Evolutionary conservation across 2,113 vertebrate species (phyloP).

Genomic region (Paramormyrops kingsleyae): DNA sequence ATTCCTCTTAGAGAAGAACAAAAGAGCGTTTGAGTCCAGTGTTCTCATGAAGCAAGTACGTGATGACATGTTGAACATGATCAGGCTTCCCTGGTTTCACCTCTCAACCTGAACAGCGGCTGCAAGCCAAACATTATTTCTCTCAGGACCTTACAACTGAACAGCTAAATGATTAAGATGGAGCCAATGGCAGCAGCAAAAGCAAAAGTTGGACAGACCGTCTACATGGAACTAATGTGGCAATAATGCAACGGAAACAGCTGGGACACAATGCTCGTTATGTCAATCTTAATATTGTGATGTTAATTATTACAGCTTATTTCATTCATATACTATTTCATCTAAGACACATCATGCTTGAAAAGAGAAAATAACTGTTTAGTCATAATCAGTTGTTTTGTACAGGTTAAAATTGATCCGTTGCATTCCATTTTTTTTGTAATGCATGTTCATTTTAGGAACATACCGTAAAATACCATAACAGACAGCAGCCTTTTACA

Average conservation of each 20-base stretch:
- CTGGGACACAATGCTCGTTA: neutral
- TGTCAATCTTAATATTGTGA: neutral
- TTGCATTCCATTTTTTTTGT: neutral
- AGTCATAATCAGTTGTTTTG: neutral
- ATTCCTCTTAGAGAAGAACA: constrained; percentile 22
- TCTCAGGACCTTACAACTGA: constrained; percentile 9
- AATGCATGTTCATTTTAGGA: neutral
- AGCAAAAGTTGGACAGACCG: neutral
- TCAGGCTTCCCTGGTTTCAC: constrained; percentile 49
- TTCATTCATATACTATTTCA: neutral
- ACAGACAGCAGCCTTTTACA: neutral
- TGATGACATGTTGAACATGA: constrained; percentile 42
- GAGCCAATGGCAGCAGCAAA: neutral
- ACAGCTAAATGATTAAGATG: constrained; percentile 17
- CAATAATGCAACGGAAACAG: neutral
- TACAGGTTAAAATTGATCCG: neutral
- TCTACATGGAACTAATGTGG: neutral
- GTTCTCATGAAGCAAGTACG: constrained; percentile 30
- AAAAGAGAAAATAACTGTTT: neutral
- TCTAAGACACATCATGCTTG: neutral
- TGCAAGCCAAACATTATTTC: constrained; percentile 26
- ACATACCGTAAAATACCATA: neutral
- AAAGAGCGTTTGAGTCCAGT: constrained; percentile 28
- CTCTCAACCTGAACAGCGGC: neutral
- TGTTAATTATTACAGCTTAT: neutral